Conservation (phyloP, 2,797 vertebrate genomes). For the Hapalemur alaotrensis region DNA sequence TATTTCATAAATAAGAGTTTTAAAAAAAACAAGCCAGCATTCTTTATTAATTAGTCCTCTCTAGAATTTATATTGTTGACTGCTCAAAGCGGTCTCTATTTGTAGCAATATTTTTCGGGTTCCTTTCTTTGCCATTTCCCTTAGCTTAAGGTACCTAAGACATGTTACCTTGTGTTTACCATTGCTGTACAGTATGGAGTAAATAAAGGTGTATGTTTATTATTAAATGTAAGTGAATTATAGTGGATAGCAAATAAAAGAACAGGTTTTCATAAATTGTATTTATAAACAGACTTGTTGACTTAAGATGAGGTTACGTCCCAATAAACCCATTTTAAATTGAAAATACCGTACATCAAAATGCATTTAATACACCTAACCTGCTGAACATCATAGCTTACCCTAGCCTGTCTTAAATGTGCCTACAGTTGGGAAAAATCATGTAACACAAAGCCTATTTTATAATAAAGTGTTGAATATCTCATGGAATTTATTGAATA, state of each 20-base stretch:
- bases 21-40: background rate
- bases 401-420: background rate
- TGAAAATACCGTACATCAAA: background rate
- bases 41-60: constrained; percentile 4
- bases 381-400: background rate
- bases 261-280: background rate
- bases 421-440: background rate
- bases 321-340: background rate
- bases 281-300: background rate
- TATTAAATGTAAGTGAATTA: constrained; percentile 12
- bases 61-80: background rate
- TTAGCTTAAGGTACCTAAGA: background rate
- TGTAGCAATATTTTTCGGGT: background rate
- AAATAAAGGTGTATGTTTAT: background rate
- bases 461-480: background rate
- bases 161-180: constrained; percentile 8
- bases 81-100: background rate
- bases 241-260: background rate
- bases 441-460: background rate
- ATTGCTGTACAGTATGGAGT: background rate
- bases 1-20: background rate
- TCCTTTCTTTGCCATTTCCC: background rate
- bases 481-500: background rate
- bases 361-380: background rate
- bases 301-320: background rate